Evolutionary conservation across 2,888 invertebrate species (phyloP).

Genomic region (Oscheius sp.): DNA sequence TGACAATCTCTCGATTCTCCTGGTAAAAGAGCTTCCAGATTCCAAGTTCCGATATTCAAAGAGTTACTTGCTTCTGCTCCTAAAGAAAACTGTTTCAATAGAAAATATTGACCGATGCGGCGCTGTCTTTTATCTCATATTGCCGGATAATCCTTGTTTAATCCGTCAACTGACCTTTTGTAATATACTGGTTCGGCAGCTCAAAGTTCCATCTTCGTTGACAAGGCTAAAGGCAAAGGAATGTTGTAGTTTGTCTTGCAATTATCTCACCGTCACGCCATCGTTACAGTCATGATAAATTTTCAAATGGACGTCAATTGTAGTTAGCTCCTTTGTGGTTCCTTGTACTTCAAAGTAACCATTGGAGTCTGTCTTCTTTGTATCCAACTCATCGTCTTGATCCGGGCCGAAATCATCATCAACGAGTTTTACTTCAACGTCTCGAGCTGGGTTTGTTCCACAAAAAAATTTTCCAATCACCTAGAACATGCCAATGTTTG

Average conservation of each 20-base stretch:
- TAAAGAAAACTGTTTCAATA: background rate
- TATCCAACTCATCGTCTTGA: constrained; percentile 66
- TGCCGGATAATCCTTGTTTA: background rate
- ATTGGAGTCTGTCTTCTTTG: constrained; percentile 56
- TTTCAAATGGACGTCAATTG: constrained; percentile 68
- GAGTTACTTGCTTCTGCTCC: constrained; percentile 29
- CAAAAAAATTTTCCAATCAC: constrained; percentile 61
- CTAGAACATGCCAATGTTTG: constrained; percentile 35
- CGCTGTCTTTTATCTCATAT: too few relatives aligned
- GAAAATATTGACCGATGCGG: background rate
- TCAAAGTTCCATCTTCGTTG: constrained; percentile 70
- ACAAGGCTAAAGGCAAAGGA: constrained; percentile 59
- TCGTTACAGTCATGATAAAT: constrained; percentile 70
- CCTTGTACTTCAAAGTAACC: constrained; percentile 61
- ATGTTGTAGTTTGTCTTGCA: background rate
- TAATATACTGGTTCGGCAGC: constrained; percentile 69
- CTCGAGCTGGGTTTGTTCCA: constrained; percentile 58
- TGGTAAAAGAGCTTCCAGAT: constrained; percentile 65
- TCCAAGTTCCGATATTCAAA: constrained; percentile 69
- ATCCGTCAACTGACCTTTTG: constrained; percentile 36
- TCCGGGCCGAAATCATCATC: constrained; percentile 69
- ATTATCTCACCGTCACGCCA: constrained; percentile 54
- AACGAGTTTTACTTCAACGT: constrained; percentile 66
- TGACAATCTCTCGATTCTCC: constrained; percentile 68
- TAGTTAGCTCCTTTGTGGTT: constrained; percentile 65